Base-by-base conservation (phyloP, 2,797 vertebrate species). In the Hippopotamyrus pictus region DNA sequence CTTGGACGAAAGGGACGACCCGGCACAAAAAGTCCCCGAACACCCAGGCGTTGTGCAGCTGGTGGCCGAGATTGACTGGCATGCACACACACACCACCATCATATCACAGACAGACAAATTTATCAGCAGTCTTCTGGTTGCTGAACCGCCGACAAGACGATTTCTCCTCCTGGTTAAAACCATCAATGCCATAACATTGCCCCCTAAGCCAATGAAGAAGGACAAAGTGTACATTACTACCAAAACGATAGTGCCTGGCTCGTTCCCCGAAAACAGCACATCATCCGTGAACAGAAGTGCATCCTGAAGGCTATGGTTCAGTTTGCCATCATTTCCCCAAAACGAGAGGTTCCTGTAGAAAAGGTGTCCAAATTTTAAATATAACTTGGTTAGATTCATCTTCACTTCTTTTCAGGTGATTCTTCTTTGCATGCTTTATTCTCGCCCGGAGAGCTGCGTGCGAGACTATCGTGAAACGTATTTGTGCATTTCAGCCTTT, bases 71-170 rank as follows among this genome's bases (percentile, higher is more conserved):
- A 50, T 94, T 95, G 0, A 95, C 94, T 0, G 95, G 95, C 95
- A 95, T 95, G 88, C 95, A 95, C 44, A 95, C 92, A 79, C 94
- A 95, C 83, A 95, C 94, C 87, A 95, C 95, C 94, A 95, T 93
- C 95, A 94, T 95, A 89, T 95, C 95, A 87, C 95, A 95, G 9
- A 93, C 91, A 9, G 95, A 94, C 91, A 95, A 89, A 90, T 95
- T 95, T 11, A 94, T 92, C 50, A 95, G 91, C 17, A 95, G 93
- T 85, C 93, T 92, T 17, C 94, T 92, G 88, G 95, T 95, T 1
- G 93, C 93, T 3, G 93, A 93, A 1, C 91, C 93, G 3, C 92
- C 93, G 11, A 92, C 86, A 19, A 94, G 90, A 22, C 92, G 92
- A 84, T 93, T 93, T 86, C 93, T 92, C 83, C 90, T 93, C 65